phyloP scores from a whole-genome alignment of 2,797 vertebrate species.

The Antrozous pallidus region DNA sequence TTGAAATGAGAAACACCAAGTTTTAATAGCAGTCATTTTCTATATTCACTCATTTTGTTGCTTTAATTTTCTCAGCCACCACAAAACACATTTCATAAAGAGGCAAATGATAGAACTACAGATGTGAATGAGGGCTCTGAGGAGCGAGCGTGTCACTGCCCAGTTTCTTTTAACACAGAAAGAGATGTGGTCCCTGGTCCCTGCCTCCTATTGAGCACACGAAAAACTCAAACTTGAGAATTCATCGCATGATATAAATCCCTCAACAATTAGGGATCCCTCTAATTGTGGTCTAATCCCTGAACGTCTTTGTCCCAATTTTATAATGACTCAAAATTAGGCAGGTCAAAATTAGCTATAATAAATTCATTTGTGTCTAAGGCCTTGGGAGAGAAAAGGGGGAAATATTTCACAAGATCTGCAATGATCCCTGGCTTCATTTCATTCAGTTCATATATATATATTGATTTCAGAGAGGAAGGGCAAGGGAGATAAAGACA shows the following conservation, averaged over 20 bases:
- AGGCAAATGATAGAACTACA: background rate
- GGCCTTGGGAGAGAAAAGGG: background rate
- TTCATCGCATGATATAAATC: background rate
- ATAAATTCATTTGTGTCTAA: background rate
- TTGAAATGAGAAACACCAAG: background rate
- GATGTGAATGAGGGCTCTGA: background rate
- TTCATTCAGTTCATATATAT: background rate
- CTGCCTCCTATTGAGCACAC: background rate
- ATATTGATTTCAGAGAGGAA: no score
- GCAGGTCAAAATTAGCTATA: background rate
- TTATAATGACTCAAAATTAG: background rate
- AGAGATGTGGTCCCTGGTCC: background rate
- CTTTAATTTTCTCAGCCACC: conserved; percentile 28
- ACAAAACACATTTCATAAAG: conserved; percentile 11
- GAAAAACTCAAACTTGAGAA: background rate
- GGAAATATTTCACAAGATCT: background rate
- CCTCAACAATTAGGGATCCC: background rate
- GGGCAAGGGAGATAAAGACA: no score
- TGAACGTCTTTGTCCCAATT: background rate
- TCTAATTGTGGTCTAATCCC: background rate
- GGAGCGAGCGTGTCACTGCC: background rate
- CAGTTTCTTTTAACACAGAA: background rate
- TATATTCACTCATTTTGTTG: background rate
- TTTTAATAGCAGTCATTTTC: background rate
- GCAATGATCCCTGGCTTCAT: background rate